Percentiles rank a stretch among this genome's conserved stretches.
These are phyloP conservation scores for Papilio glaucus DNA, from an alignment of 1,140 invertebrate species.

Conservation along the genomic window DNA sequence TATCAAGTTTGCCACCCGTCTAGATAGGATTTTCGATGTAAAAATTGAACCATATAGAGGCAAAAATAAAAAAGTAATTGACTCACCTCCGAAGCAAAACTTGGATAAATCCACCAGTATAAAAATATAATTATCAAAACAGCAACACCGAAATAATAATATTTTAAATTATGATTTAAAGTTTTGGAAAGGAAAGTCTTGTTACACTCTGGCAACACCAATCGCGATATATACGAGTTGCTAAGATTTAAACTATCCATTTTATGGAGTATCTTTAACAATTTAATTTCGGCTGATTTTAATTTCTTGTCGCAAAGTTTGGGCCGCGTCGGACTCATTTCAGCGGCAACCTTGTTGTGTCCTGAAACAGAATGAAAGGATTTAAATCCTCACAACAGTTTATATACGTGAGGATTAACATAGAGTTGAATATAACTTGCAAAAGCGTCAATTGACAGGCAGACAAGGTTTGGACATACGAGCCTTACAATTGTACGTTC, in stretches of 20 bases:
- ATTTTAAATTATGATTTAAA: not conserved
- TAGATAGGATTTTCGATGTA: slow-evolving; percentile 6
- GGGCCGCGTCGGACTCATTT: slow-evolving; percentile 48
- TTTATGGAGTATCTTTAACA: slow-evolving; percentile 66
- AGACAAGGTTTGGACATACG: not conserved
- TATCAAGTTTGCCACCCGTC: too few species aligned
- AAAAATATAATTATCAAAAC: slow-evolving; percentile 38
- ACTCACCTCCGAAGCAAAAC: slow-evolving; percentile 15
- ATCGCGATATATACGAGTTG: slow-evolving; percentile 51
- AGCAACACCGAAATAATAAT: slow-evolving; percentile 26
- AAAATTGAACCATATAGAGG: not conserved
- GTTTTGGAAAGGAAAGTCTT: not conserved
- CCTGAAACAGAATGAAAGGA: slow-evolving; percentile 48
- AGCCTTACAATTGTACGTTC: not conserved
- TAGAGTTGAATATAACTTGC: slow-evolving; percentile 36
- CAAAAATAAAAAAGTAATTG: not conserved
- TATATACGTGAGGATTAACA: slow-evolving; percentile 52
- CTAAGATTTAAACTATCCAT: slow-evolving; percentile 63
- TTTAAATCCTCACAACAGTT: slow-evolving; percentile 43
- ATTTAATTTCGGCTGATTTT: slow-evolving; percentile 65
- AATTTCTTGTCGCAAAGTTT: slow-evolving; percentile 66
- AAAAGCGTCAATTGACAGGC: too few species aligned
- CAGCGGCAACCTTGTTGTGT: slow-evolving; percentile 29
- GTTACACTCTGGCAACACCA: slow-evolving; percentile 47
- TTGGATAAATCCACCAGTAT: slow-evolving; percentile 11